A percentile compares a stretch with the other conserved stretches of the same genome.
Evolutionary conservation across 2,888 invertebrate species (phyloP).

Genomic region (Eremobia ochroleuca): DNA sequence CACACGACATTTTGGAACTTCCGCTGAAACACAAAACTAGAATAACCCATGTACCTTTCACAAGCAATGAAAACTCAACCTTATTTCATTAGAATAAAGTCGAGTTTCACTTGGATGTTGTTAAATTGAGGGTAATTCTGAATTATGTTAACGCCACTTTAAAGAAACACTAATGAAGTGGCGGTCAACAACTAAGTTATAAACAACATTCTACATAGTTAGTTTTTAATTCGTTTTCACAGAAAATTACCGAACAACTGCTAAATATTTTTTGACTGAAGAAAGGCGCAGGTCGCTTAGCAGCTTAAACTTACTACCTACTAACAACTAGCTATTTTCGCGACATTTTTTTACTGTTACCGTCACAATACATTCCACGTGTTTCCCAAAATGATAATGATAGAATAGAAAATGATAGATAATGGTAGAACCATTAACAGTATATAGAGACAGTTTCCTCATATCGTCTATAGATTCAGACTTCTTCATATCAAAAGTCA

Average conservation of each 20-base stretch:
- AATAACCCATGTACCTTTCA: neutral
- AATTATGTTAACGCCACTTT: conserved; percentile 31
- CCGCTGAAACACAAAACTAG: neutral
- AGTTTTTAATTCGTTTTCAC: neutral
- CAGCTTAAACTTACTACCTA: neutral
- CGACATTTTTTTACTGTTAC: neutral
- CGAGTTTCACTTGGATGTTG: neutral
- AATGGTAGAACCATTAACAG: too few relatives aligned
- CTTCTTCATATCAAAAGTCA: too few relatives aligned
- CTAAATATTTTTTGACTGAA: neutral
- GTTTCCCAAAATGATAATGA: too few relatives aligned
- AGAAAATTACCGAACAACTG: neutral
- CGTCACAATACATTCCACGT: neutral
- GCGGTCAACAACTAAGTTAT: conserved; percentile 33
- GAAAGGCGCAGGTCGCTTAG: neutral
- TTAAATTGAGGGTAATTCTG: conserved; percentile 13
- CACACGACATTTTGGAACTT: conserved; percentile 47
- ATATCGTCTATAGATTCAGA: too few relatives aligned
- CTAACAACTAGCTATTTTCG: neutral
- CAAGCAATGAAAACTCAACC: neutral
- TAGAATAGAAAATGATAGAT: too few relatives aligned
- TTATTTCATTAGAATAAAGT: neutral
- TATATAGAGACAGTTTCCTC: too few relatives aligned
- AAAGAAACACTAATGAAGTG: conserved; percentile 52
- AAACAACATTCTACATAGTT: conserved; percentile 14